phyloP scores from a whole-genome alignment of 37 sponge, comb jelly and placozoan species.

The Trichoplax adhaerens region DNA sequence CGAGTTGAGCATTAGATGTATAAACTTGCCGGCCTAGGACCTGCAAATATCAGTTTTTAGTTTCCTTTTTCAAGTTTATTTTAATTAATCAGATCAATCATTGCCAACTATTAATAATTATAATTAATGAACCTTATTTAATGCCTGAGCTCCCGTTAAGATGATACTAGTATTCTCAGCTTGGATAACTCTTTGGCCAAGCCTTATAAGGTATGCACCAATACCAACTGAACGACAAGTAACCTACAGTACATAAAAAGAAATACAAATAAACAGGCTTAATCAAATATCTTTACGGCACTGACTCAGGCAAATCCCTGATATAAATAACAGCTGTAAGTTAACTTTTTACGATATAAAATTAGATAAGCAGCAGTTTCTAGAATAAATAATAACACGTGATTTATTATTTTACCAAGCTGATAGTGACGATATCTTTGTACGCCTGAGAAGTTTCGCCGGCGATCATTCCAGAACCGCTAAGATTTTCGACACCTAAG shows the following conservation, averaged over 20 bases:
- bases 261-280: neutral
- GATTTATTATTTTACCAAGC: slow-evolving; percentile 40
- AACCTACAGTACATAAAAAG: slow-evolving; percentile 32
- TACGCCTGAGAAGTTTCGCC: slow-evolving; percentile 92
- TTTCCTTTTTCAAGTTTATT: too few relatives aligned
- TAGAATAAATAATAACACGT: neutral
- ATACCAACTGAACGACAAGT: slow-evolving; percentile 92
- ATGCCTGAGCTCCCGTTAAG: slow-evolving; percentile 83
- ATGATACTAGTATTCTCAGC: slow-evolving; percentile 93
- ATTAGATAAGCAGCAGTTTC: neutral
- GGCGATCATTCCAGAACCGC: slow-evolving; percentile 90
- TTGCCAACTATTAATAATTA: too few relatives aligned
- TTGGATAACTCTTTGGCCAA: slow-evolving; percentile 89
- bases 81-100: too few relatives aligned
- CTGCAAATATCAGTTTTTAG: neutral
- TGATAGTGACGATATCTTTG: slow-evolving; percentile 82
- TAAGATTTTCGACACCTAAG: slow-evolving; percentile 81
- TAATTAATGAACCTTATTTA: slow-evolving; percentile 57
- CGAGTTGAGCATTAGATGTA: slow-evolving; percentile 80
- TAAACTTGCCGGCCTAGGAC: slow-evolving; percentile 40
- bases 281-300: neutral
- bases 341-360: neutral
- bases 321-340: neutral
- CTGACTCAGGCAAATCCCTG: neutral
- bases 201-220: slow-evolving; percentile 84